Evolutionary conservation across 2,113 vertebrate genomes (phyloP).

Genomic region (Lipotes vexillifer): DNA sequence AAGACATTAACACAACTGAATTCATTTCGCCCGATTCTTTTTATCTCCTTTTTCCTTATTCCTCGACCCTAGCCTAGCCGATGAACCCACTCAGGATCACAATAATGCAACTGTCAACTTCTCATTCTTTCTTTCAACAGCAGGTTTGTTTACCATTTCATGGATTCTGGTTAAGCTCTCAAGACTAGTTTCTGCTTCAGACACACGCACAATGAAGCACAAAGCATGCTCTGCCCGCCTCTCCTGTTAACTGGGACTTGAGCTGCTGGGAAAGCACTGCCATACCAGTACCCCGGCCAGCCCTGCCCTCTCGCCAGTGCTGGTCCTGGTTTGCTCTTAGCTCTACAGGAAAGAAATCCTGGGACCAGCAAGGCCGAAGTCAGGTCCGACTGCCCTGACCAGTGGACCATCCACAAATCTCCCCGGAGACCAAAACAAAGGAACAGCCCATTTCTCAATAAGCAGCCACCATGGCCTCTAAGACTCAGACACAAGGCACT

Average conservation of each 20-base stretch:
- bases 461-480: neutral
- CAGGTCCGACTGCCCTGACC: neutral
- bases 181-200: conserved; percentile 42
- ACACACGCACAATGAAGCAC: neutral
- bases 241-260: neutral
- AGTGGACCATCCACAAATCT: neutral
- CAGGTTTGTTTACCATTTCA: conserved; percentile 59
- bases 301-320: neutral
- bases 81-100: conserved; percentile 42
- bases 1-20: conserved; percentile 43
- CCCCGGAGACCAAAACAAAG: neutral
- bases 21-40: neutral
- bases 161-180: conserved; percentile 50
- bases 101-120: conserved; percentile 42
- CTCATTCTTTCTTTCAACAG: conserved; percentile 48
- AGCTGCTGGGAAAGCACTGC: neutral
- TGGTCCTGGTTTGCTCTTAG: neutral
- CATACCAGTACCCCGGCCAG: neutral
- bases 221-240: neutral
- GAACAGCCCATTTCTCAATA: neutral
- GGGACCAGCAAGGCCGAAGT: neutral
- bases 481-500: neutral
- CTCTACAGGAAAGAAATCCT: neutral
- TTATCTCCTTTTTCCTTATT: conserved; percentile 46
- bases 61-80: neutral